phyloP scores from a whole-genome alignment of 2,113 vertebrate genomes.

The Fulmarus glacialis region DNA sequence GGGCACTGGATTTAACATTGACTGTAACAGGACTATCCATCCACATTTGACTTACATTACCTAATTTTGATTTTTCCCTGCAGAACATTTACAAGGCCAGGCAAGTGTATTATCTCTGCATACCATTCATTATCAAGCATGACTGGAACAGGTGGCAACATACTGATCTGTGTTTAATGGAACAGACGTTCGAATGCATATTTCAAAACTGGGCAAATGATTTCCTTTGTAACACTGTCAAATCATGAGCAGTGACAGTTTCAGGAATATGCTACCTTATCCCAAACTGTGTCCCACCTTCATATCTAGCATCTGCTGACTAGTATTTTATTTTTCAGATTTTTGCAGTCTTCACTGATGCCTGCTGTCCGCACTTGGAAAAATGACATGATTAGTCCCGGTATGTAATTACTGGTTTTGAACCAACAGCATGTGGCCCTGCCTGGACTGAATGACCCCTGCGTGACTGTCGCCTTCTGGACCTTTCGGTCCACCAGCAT shows the following conservation, averaged over 20 bases:
- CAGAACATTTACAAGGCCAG: slow-evolving; percentile 51
- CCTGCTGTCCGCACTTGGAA: background rate
- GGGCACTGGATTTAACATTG: slow-evolving; percentile 30
- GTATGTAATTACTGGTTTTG: background rate
- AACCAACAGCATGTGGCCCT: background rate
- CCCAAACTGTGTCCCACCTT: slow-evolving; percentile 6
- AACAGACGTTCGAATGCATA: slow-evolving; percentile 41
- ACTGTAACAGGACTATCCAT: slow-evolving; percentile 38
- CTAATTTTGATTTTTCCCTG: slow-evolving; percentile 42
- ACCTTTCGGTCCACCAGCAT: background rate
- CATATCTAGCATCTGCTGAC: background rate
- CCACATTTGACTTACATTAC: slow-evolving; percentile 41
- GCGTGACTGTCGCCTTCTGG: background rate
- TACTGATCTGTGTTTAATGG: slow-evolving; percentile 59
- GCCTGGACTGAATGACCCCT: background rate
- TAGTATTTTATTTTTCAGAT: background rate
- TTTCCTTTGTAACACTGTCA: slow-evolving; percentile 57
- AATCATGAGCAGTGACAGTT: slow-evolving; percentile 19
- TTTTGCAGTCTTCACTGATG: background rate
- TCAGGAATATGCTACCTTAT: background rate
- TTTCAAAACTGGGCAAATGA: slow-evolving; percentile 55
- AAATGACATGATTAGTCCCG: background rate
- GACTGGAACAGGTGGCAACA: slow-evolving; percentile 63
- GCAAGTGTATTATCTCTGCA: slow-evolving; percentile 36
- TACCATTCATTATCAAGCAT: slow-evolving; percentile 50